Evolutionary conservation across 2,797 vertebrate genomes (phyloP).

Genomic region (Lepus townsendii): DNA sequence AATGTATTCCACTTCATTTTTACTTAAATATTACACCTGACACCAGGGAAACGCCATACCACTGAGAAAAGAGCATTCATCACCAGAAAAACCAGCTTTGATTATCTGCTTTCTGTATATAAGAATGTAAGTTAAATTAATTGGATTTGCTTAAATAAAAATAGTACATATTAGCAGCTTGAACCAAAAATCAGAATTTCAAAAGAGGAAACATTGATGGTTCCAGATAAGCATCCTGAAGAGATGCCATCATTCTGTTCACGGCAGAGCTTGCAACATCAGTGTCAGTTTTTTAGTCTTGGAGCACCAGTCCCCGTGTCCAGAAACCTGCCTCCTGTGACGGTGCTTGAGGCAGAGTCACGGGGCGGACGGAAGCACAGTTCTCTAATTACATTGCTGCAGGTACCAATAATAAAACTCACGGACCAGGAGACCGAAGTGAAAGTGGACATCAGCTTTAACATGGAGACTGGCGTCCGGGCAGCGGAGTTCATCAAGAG

Average conservation of each 20-base stretch:
- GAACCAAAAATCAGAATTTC: conserved; percentile 85
- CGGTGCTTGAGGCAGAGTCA: conserved; percentile 87
- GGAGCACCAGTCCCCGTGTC: conserved; percentile 85
- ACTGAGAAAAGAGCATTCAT: conserved; percentile 83
- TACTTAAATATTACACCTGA: conserved; percentile 83
- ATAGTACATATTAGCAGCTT: conserved; percentile 88
- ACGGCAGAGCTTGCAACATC: conserved; percentile 87
- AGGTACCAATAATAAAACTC: conserved; percentile 99
- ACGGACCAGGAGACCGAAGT: conserved; percentile 98
- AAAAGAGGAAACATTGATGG: conserved; percentile 82
- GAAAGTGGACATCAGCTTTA: conserved; percentile 99
- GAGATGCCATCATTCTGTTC: conserved; percentile 86
- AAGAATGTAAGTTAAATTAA: conserved; percentile 80
- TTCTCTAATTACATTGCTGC: conserved; percentile 70
- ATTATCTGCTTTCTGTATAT: conserved; percentile 86
- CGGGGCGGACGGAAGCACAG: conserved; percentile 42
- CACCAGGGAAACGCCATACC: conserved; percentile 82
- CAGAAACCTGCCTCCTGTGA: conserved; percentile 85
- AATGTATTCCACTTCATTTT: conserved; percentile 58
- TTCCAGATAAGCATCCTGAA: conserved; percentile 86
- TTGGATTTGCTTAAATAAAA: conserved; percentile 86
- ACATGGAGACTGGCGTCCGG: conserved; percentile 98
- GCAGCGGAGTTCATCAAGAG: conserved; percentile 98
- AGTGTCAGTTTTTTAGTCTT: conserved; percentile 84
- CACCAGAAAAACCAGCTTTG: conserved; percentile 84